Evolutionary conservation across 2,113 vertebrate species (phyloP), one percentile per base, ranked within the genome.

Genomic region (Rhinopomastus cyanomelas): DNA sequence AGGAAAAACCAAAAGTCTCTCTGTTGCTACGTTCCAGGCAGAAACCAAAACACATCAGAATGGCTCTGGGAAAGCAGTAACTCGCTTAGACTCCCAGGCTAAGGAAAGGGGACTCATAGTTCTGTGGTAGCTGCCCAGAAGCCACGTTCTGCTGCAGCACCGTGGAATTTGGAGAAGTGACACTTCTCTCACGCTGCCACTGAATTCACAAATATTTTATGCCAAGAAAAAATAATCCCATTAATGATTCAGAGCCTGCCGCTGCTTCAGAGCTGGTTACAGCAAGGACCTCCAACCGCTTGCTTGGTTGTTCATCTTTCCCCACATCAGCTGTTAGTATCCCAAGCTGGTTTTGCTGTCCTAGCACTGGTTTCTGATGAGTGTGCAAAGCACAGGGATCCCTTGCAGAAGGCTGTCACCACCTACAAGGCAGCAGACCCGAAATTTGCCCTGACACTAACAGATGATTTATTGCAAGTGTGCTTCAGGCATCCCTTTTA

Each of bases 401-500:
- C 32, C 34, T 64, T 53, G 66, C 67, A 85, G 71, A 92, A 46
- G 87, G 59, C 4, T 59, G 69, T 87, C 84, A 92, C 66, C 42
- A 74, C 65, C 57, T 81, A 69, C 27, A 86, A 87, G 44, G 42
- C 44, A 46, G 39, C 1, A 16, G 60, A 59, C 57, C 77, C 89
- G 82, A 90, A 88, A 77, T 78, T 15, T 75, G 30, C 52, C 55
- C 51, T 73, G 44, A 88, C 90, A 57, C 56, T 72, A 79, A 85
- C 52, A 91, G 81, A 80, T 86, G 84, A 90, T 87, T 91, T 91
- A 93, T 57, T 27, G 53, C 51, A 80, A 74, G 29, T 18, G 49
- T 72, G 89, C 89, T 95, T 69, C 92, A 81, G 80, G 76, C 75
- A 85, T 76, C 73, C 51, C 84, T 88, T 95, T 91, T 89, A 68